Evolutionary conservation across 2,888 invertebrate species (phyloP), one percentile per base, ranked within the genome.

Genomic region (Trichopoda pennipes): DNA sequence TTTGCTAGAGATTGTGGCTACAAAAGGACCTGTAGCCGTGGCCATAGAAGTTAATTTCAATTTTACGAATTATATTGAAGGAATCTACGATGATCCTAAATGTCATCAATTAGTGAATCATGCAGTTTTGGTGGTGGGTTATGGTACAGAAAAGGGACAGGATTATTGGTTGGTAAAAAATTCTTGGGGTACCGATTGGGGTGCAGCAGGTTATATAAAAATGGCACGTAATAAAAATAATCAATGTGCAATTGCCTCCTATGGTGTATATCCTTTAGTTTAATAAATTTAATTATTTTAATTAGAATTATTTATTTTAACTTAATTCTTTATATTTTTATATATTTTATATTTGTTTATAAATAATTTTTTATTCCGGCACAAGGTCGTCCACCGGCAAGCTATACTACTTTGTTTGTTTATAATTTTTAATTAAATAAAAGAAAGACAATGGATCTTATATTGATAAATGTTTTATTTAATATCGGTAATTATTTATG

Each of bases 11-110:
- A 97, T 97, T 12, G 93, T 97, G 63, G 97, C 97, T 70, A 95
- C 95, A 0, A 90, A 95, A 80, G 98, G 98, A 0, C 98, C 98
- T 10, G 92, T 97, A 64, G 93, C 96, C 10, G 95, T 97, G 63
- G 97, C 97, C 86, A 97, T 98, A 89, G 97, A 98, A 92, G 98
- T 98, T 81, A 94, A 95, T 85, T 93, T 94, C 88, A 94, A 94
- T 84, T 97, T 98, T 94, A 96, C 97, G 91, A 95, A 96, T 90
- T 97, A 97, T 92, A 93, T 93, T 1, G 91, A 93, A 85, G 96
- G 96, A 35, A 94, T 98, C 78, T 98, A 97, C 92, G 93, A 93
- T 89, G 97, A 97, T 86, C 94, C 94, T 51, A 91, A 94, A 69
- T 98, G 98, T 92, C 88, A 93, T 0, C 89, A 92, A 47, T 91